phyloP scores from a whole-genome alignment of 1,140 invertebrate species.

The Zaprionus vittiger region DNA sequence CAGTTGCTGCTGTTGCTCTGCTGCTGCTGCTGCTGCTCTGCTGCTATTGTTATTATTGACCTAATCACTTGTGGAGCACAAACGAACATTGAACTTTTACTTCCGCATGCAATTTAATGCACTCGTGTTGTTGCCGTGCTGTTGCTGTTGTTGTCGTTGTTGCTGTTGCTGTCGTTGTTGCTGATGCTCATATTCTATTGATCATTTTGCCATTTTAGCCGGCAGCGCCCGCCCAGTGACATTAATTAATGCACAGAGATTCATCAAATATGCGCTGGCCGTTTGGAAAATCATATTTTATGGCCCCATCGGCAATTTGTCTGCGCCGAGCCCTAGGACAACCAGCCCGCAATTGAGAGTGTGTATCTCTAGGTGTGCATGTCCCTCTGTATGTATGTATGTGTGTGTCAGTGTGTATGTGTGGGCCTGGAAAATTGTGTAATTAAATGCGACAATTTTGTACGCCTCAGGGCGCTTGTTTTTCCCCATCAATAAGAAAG shows the following conservation, averaged over 20 bases:
- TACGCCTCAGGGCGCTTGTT: constrained; percentile 36
- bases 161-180: not conserved
- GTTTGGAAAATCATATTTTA: constrained; percentile 81
- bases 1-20: constrained; percentile 13
- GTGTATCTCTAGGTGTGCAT: not conserved
- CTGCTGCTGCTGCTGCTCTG: constrained; percentile 45
- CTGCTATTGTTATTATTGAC: constrained; percentile 81
- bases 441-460: constrained; percentile 83
- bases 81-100: constrained; percentile 85
- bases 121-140: not conserved
- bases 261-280: constrained; percentile 78
- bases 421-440: constrained; percentile 43
- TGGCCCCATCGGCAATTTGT: constrained; percentile 70
- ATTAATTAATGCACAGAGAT: constrained; percentile 80
- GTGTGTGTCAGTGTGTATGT: not conserved
- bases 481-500: constrained; percentile 27
- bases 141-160: not conserved
- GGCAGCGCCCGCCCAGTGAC: constrained; percentile 68
- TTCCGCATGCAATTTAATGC: constrained; percentile 77
- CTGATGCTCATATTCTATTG: constrained; percentile 54
- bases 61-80: constrained; percentile 84
- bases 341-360: constrained; percentile 12
- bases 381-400: constrained; percentile 13
- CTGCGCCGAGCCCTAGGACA: constrained; percentile 52
- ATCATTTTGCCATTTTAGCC: constrained; percentile 62